phyloP scores from a whole-genome alignment of 2,113 vertebrate genomes.

The Rostratula benghalensis region DNA sequence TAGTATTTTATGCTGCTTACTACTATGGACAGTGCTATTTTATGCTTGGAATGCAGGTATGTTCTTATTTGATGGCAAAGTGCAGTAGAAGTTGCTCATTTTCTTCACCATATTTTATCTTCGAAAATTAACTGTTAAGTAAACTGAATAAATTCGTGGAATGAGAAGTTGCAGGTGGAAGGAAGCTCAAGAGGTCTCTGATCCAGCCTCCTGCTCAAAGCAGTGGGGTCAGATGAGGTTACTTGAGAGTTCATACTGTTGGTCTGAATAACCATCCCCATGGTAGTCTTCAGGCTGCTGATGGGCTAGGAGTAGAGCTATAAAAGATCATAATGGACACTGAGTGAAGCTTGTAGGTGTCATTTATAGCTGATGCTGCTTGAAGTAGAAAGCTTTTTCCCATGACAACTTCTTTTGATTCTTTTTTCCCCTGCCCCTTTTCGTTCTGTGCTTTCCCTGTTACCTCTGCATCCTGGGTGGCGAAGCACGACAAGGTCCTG shows the following conservation, averaged over 20 bases:
- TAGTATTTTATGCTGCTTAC: not conserved
- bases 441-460: not conserved
- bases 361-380: not conserved
- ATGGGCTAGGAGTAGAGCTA: not conserved
- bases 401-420: not conserved
- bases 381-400: not conserved
- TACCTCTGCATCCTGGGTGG: not conserved
- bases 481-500: not conserved
- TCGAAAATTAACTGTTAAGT: not conserved
- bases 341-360: not conserved
- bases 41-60: not conserved
- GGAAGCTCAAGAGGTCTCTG: not conserved
- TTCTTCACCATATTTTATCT: not conserved
- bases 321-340: not conserved
- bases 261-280: not conserved
- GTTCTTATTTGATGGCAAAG: not conserved
- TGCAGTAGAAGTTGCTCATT: not conserved
- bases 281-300: not conserved
- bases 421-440: not conserved
- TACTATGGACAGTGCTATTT: not conserved
- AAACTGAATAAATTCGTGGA: not conserved
- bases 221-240: not conserved
- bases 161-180: not conserved
- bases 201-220: not conserved
- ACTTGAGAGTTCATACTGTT: not conserved